phyloP scores from a whole-genome alignment of 2,113 vertebrate species.

The Psilopsiagon aurifrons region DNA sequence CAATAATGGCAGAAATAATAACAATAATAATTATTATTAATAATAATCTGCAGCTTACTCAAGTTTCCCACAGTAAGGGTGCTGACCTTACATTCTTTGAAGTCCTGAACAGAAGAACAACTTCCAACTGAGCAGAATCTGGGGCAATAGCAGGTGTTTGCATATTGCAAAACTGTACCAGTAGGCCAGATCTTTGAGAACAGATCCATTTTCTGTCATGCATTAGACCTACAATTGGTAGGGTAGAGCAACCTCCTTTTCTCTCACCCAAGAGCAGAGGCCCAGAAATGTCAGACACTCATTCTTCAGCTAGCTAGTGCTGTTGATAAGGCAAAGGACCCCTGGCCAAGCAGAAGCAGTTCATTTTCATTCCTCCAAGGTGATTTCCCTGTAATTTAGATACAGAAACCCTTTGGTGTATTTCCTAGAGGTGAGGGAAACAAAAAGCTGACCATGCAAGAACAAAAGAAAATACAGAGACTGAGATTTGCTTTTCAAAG shows the following conservation, averaged over 20 bases:
- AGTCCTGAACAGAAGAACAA: neutral
- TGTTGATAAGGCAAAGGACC: neutral
- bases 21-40: neutral
- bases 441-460: neutral
- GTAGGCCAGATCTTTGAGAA: neutral
- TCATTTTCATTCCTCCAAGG: neutral
- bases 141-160: neutral
- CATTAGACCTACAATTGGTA: neutral
- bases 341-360: neutral
- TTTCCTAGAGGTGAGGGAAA: neutral
- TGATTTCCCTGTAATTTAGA: neutral
- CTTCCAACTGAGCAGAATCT: neutral
- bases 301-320: neutral
- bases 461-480: neutral
- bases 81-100: neutral
- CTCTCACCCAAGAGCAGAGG: neutral
- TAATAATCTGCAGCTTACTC: neutral
- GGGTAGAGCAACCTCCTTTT: neutral
- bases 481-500: neutral
- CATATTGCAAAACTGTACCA: neutral
- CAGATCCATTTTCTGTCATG: neutral
- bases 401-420: neutral
- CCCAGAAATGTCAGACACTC: neutral
- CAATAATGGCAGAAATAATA: neutral
- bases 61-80: neutral